A percentile compares a stretch with the other conserved stretches of the same genome.
These are phyloP conservation scores for Hydrozoanthus tunicans DNA, from an alignment of 64 coral and sea anemone genomes.

Conservation along the genomic window DNA sequence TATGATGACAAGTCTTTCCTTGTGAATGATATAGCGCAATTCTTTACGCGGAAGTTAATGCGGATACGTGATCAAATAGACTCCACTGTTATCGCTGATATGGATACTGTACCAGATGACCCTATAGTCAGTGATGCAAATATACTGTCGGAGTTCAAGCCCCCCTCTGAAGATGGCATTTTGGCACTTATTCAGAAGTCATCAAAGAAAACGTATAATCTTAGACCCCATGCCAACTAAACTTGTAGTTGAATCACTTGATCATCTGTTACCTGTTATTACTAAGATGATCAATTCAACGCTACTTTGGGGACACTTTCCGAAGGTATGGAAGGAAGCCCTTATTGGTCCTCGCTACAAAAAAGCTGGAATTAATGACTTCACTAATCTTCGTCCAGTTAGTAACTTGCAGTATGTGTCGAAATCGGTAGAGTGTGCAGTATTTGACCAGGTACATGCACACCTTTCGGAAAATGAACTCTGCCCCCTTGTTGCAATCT, in stretches of 20 bases:
- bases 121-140: conserved; percentile 47
- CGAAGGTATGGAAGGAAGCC: too few species aligned
- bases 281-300: too few species aligned
- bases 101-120: conserved; percentile 54
- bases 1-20: conserved; percentile 62
- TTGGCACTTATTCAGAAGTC: conserved; percentile 54
- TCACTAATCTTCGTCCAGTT: too few species aligned
- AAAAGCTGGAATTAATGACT: too few species aligned
- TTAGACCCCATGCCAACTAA: conserved; percentile 22
- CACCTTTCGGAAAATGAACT: too few species aligned
- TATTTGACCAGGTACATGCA: too few species aligned
- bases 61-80: conserved; percentile 64
- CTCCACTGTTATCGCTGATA: conserved; percentile 56
- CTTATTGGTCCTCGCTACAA: too few species aligned
- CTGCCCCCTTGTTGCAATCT: not conserved
- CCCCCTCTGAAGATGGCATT: conserved; percentile 41
- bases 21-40: conserved; percentile 59
- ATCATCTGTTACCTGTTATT: too few species aligned
- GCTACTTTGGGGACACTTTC: not conserved
- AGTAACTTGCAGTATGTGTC: too few species aligned
- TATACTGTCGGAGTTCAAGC: conserved; percentile 48
- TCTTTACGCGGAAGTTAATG: conserved; percentile 65
- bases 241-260: too few species aligned
- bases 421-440: too few species aligned
- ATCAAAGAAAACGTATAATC: conserved; percentile 54